phyloP scores from a whole-genome alignment of 2,113 vertebrate genomes.

The Toxotes jaculatrix region DNA sequence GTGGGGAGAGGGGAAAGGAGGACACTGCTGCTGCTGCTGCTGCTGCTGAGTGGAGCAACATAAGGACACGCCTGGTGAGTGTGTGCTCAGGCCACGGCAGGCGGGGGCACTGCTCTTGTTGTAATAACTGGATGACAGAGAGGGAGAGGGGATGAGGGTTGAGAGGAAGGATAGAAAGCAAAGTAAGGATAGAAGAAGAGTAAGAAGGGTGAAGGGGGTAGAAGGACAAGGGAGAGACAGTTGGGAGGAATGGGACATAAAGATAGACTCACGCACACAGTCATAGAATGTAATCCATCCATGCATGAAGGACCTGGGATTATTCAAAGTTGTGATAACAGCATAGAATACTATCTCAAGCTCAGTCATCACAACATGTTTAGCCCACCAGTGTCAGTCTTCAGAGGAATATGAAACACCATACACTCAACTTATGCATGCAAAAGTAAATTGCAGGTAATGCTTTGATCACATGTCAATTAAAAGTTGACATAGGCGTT shows the following conservation, averaged over 20 bases:
- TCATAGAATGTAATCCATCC: constrained; percentile 16
- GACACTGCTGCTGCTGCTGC: constrained; percentile 53
- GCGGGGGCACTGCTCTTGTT: constrained; percentile 48
- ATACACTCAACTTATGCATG: not conserved
- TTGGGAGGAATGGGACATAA: constrained; percentile 34
- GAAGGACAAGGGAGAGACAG: constrained; percentile 18
- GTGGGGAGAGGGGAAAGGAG: constrained; percentile 63
- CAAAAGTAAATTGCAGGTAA: not conserved
- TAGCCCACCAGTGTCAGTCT: not conserved
- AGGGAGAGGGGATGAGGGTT: not conserved
- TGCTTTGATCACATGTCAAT: not conserved
- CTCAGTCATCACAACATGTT: not conserved
- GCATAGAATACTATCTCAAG: not conserved
- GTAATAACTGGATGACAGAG: constrained; percentile 46
- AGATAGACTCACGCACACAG: constrained; percentile 11
- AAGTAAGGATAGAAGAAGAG: constrained; percentile 4
- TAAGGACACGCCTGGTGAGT: constrained; percentile 73
- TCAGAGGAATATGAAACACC: not conserved
- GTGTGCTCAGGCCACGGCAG: constrained; percentile 45
- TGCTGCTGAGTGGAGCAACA: constrained; percentile 64
- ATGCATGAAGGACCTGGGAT: constrained; percentile 23
- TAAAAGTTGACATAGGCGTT: not conserved
- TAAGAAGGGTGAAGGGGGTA: not conserved
- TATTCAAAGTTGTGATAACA: constrained; percentile 29
- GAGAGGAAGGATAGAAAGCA: constrained; percentile 1